Percentiles rank a stretch among this genome's conserved stretches.
phyloP scores from a whole-genome alignment of 2,888 invertebrate genomes.

The Monoplex corrugatus region DNA sequence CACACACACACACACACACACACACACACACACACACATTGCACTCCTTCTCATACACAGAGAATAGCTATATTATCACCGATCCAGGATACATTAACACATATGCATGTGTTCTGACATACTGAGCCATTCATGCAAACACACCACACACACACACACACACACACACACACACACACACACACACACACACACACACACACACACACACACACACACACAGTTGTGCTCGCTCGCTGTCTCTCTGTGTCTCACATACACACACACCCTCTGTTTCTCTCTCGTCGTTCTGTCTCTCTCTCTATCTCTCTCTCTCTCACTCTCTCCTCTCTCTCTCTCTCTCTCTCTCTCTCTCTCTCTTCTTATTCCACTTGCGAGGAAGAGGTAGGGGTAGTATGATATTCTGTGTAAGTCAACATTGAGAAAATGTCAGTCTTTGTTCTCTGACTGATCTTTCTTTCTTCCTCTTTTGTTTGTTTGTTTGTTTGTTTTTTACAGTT shows the following conservation, averaged over 20 bases:
- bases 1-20: slow-evolving; percentile 19
- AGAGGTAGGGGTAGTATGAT: too few relatives aligned
- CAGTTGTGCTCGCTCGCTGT: too few relatives aligned
- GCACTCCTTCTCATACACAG: too few relatives aligned
- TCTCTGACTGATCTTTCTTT: too few relatives aligned
- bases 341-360: background rate
- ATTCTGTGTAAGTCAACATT: too few relatives aligned
- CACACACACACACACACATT: slow-evolving; percentile 31
- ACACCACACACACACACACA: slow-evolving; percentile 32
- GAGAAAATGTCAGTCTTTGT: too few relatives aligned
- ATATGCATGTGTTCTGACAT: background rate
- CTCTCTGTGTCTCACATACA: too few relatives aligned
- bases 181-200: background rate
- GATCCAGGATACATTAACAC: background rate
- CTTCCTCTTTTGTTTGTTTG: too few relatives aligned
- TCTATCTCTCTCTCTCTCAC: background rate
- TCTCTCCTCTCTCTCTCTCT: background rate
- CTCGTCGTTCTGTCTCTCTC: background rate
- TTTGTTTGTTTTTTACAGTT: too few relatives aligned
- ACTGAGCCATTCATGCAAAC: background rate
- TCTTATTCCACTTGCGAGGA: too few relatives aligned
- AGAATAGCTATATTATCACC: too few relatives aligned
- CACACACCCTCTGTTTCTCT: background rate
- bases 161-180: background rate
- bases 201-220: background rate